Conservation (phyloP, 2,113 vertebrate genomes). For the Lamprologus ornatipinnis region DNA sequence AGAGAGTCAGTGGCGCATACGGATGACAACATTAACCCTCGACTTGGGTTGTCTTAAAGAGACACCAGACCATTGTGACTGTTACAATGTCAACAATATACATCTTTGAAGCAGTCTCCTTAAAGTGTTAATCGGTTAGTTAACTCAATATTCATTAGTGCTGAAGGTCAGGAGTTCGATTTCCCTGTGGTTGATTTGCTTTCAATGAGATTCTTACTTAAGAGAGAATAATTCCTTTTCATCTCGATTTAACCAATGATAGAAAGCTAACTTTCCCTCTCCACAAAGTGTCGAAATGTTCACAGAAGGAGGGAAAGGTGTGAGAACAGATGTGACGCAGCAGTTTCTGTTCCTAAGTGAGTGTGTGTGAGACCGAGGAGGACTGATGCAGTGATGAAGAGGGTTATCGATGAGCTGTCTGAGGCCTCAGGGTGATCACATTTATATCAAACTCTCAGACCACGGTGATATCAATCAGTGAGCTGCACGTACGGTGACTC, state of each 20-base stretch:
- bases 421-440: not conserved
- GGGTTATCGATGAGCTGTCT: not conserved
- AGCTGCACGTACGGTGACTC: not conserved
- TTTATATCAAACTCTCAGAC: not conserved
- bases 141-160: not conserved
- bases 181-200: not conserved
- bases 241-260: not conserved
- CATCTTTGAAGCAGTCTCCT: rapidly evolving
- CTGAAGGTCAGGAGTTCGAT: not conserved
- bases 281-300: not conserved
- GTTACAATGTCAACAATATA: rapidly evolving
- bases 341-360: not conserved
- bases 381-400: not conserved
- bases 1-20: too few relatives aligned
- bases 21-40: too few relatives aligned
- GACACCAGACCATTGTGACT: too few relatives aligned
- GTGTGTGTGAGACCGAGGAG: not conserved
- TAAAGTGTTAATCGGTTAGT: not conserved
- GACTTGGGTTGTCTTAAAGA: too few relatives aligned
- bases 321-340: not conserved
- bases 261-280: not conserved
- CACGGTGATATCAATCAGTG: not conserved
- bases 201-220: not conserved
- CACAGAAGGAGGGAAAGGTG: not conserved
- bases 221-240: not conserved